A percentile compares a stretch with the other conserved stretches of the same genome.
phyloP scores from a whole-genome alignment of 2,113 vertebrate genomes.

The Australoheros scitulus region DNA sequence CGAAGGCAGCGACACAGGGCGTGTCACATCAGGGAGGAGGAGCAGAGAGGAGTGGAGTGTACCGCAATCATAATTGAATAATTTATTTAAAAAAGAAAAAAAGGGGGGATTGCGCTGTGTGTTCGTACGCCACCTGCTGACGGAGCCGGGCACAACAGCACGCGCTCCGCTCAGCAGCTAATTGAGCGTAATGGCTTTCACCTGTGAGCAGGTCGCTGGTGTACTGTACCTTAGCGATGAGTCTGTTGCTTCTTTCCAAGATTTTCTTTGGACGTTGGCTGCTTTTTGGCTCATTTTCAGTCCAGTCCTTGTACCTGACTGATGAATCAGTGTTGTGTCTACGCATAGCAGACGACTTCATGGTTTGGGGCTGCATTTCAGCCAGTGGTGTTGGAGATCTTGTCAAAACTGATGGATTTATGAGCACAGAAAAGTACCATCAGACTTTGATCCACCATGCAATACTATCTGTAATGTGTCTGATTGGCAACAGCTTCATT shows the following conservation, averaged over 20 bases:
- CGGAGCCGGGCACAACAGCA: not conserved
- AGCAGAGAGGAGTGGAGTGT: not conserved
- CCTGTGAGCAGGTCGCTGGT: not conserved
- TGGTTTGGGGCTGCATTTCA: too few species aligned
- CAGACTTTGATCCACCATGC: constrained; percentile 1
- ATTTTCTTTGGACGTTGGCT: not conserved
- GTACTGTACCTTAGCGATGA: not conserved
- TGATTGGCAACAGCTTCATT: not conserved
- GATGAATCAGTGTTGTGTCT: not conserved
- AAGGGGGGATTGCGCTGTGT: not conserved
- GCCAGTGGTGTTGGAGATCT: too few species aligned
- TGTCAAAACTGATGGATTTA: too few species aligned
- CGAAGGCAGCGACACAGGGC: constrained; percentile 52
- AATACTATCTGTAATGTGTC: not conserved
- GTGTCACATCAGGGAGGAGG: constrained; percentile 43
- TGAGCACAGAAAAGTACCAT: not conserved
- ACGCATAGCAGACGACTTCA: not conserved
- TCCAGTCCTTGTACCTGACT: not conserved
- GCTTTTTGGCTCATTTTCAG: not conserved
- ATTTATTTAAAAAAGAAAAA: constrained; percentile 19
- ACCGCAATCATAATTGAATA: constrained; percentile 60
- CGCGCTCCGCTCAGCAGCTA: not conserved
- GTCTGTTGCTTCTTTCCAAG: not conserved
- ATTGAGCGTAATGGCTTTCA: not conserved
- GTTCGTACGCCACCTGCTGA: constrained; percentile 73